phyloP scores from a whole-genome alignment of 2,797 vertebrate species.

The Buphagus erythrorhynchus region DNA sequence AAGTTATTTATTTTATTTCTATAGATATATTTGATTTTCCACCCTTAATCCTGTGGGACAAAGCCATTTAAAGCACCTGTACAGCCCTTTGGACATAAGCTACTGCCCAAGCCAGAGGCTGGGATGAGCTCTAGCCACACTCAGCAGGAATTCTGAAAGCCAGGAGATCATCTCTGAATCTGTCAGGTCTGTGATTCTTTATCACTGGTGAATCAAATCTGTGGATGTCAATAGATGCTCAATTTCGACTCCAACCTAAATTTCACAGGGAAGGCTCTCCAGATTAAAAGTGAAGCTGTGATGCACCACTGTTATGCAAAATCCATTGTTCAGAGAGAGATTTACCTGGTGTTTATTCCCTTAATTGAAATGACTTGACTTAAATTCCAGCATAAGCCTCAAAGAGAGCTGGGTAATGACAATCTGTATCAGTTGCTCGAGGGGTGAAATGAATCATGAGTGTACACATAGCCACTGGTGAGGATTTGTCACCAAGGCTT shows the following conservation, averaged over 20 bases:
- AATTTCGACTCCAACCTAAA: not conserved
- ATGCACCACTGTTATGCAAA: not conserved
- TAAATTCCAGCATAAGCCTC: not conserved
- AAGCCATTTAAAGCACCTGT: not conserved
- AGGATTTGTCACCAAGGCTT: not conserved
- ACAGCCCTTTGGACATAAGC: fast-evolving
- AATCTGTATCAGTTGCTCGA: not conserved
- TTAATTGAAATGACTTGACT: not conserved
- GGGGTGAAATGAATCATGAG: not conserved
- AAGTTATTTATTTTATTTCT: not conserved
- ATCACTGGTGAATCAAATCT: not conserved
- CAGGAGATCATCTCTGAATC: not conserved
- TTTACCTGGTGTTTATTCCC: not conserved
- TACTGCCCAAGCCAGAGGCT: too few relatives aligned
- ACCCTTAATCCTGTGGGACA: not conserved
- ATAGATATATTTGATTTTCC: not conserved
- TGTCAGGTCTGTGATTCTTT: not conserved
- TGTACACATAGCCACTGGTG: not conserved
- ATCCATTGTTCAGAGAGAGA: not conserved
- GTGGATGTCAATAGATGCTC: not conserved
- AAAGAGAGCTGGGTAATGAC: not conserved
- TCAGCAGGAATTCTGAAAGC: not conserved
- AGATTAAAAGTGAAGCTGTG: not conserved
- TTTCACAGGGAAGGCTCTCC: not conserved
- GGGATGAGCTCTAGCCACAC: too few relatives aligned